Evolutionary conservation across 2,888 invertebrate species (phyloP), one percentile per base, ranked within the genome.

Genomic region (Thecocarcelia acutangulata): DNA sequence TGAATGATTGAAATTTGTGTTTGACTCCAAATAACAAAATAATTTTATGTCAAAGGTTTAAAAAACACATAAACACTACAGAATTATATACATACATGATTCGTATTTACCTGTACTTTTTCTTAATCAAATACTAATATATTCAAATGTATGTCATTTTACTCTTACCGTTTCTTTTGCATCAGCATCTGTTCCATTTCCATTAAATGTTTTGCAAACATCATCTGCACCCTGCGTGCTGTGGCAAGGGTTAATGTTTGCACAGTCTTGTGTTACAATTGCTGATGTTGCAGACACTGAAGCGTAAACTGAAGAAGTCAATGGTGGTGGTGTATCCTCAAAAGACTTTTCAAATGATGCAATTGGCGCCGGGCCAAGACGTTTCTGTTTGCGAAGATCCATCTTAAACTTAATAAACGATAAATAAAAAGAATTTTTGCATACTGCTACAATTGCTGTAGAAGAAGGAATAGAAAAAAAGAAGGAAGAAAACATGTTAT

Each of bases 281-380:
- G 78, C 59, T 74, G 77, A 56, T 44, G 42, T 21, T 48, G 59
- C 59, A 59, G 50, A 37, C 44, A 63, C 50, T 33, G 63, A 44
- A 70, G 75, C 48, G 46, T 54, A 19, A 40, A 59, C 58, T 44
- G 82, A 63, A 44, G 59, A 63, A 33, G 61, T 61, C 75, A 84
- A 59, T 58, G 87, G 42, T 76, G 66, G 4, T 17, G 86, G 84
- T 84, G 85, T 88, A 84, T 90, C 90, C 85, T 90, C 90, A 85
- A 90, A 90, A 84, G 90, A 90, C 85, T 90, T 90, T 93, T 97
- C 97, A 92, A 97, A 96, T 88, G 97, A 97, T 90, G 97, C 97
- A 91, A 97, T 96, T 89, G 97, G 97, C 88, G 97, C 97, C 90
- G 97, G 96, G 90, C 97, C 97, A 92, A 96, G 95, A 91, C 96